phyloP scores from a whole-genome alignment of 1,140 invertebrate species.

The Teleopsis dalmanni region DNA sequence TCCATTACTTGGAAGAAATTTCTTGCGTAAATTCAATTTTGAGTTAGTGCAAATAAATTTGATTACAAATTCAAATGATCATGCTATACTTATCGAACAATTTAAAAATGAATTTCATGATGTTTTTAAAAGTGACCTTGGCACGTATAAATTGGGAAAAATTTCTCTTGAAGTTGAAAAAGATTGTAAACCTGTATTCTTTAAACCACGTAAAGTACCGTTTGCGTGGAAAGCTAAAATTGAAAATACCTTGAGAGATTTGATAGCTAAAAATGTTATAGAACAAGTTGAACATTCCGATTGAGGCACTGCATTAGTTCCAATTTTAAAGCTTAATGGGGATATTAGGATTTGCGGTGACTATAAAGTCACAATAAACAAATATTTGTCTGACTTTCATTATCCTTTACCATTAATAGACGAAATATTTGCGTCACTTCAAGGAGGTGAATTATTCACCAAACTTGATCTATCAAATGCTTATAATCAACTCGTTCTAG shows the following conservation, averaged over 20 bases:
- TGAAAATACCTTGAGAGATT: constrained; percentile 16
- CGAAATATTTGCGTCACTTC: constrained; percentile 27
- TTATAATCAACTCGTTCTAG: constrained; percentile 32
- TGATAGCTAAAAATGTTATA: constrained; percentile 14
- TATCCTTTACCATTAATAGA: constrained; percentile 31
- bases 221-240: constrained; percentile 20
- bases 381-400: constrained; percentile 28
- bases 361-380: constrained; percentile 42
- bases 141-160: constrained; percentile 7
- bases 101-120: constrained; percentile 10
- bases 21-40: constrained; percentile 9
- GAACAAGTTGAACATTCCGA: constrained; percentile 13
- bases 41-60: constrained; percentile 10
- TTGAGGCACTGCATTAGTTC: constrained; percentile 23
- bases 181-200: constrained; percentile 25
- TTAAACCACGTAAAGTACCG: constrained; percentile 20
- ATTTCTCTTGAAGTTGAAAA: constrained; percentile 4
- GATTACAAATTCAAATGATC: constrained; percentile 8
- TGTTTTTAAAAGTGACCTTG: constrained; percentile 3
- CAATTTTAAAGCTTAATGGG: constrained; percentile 19
- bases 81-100: background rate
- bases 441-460: constrained; percentile 21
- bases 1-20: constrained; percentile 8
- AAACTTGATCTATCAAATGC: constrained; percentile 42
- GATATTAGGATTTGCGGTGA: constrained; percentile 40